Conservation (phyloP, 1,140 invertebrate genomes). For the Dendroctonus ponderosae region DNA sequence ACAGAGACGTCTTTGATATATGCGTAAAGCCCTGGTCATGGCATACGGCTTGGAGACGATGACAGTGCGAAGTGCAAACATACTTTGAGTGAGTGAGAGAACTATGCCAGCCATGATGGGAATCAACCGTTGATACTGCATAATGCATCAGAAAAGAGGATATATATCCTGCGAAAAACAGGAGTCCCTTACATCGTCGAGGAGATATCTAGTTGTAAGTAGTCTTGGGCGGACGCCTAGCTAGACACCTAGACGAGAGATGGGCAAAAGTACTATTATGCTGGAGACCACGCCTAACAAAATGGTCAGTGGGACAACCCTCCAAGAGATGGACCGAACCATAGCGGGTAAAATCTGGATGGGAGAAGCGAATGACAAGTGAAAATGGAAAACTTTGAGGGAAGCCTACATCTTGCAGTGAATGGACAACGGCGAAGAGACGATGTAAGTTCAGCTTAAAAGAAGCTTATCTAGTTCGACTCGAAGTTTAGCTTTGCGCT, state of each 20-base stretch:
- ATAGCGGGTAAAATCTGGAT: conserved; percentile 1
- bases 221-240: conserved; percentile 22
- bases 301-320: background rate
- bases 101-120: too few relatives aligned
- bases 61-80: too few relatives aligned
- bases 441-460: too few relatives aligned
- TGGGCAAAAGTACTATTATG: too few relatives aligned
- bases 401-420: background rate
- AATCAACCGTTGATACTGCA: conserved; percentile 5
- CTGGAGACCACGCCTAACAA: background rate
- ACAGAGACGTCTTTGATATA: too few relatives aligned
- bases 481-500: too few relatives aligned
- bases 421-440: background rate
- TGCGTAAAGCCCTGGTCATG: too few relatives aligned
- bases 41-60: too few relatives aligned
- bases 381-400: background rate
- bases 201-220: conserved; percentile 6
- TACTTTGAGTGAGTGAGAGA: too few relatives aligned
- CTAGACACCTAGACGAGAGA: too few relatives aligned
- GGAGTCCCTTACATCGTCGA: conserved; percentile 1
- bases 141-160: conserved; percentile 14
- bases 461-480: too few relatives aligned
- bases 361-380: too few relatives aligned
- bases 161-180: conserved; percentile 14
- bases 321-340: conserved; percentile 3